Evolutionary conservation across 2,888 invertebrate species (phyloP).

Genomic region (Drepana falcataria): DNA sequence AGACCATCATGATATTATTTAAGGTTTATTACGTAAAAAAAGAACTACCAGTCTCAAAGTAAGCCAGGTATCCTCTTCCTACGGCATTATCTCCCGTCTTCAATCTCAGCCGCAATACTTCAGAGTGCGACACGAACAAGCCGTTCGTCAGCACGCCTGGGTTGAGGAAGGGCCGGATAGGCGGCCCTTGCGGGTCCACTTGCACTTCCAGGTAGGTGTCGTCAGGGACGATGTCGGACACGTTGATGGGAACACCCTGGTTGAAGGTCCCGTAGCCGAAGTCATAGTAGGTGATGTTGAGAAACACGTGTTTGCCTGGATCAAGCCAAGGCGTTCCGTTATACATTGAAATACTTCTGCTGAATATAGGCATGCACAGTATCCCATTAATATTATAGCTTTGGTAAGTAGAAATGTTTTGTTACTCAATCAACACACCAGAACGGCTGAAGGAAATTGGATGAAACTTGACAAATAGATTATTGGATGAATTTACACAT

Average conservation of each 20-base stretch:
- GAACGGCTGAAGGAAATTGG: no score
- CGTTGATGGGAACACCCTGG: conserved; percentile 57
- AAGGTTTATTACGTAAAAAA: background rate
- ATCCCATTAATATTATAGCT: no score
- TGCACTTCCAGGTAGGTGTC: conserved; percentile 77
- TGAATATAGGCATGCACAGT: no score
- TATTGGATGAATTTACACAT: no score
- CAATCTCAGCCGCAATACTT: conserved; percentile 80
- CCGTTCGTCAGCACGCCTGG: conserved; percentile 81
- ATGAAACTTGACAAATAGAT: no score
- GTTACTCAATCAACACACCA: no score
- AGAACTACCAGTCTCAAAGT: conserved; percentile 81
- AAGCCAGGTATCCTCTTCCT: conserved; percentile 83
- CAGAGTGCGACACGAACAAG: conserved; percentile 81
- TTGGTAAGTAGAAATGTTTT: no score
- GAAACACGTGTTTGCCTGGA: conserved; percentile 82
- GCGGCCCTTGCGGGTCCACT: conserved; percentile 72
- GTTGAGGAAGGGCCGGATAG: conserved; percentile 79
- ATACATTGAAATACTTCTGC: background rate
- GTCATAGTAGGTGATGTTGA: conserved; percentile 82
- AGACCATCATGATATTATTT: no score
- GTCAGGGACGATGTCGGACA: conserved; percentile 41
- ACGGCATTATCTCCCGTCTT: conserved; percentile 81
- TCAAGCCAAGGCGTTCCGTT: conserved; percentile 10
- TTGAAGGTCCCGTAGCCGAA: conserved; percentile 66